Base-by-base conservation (phyloP, 2,113 vertebrate genomes). In the Galemys pyrenaicus region DNA sequence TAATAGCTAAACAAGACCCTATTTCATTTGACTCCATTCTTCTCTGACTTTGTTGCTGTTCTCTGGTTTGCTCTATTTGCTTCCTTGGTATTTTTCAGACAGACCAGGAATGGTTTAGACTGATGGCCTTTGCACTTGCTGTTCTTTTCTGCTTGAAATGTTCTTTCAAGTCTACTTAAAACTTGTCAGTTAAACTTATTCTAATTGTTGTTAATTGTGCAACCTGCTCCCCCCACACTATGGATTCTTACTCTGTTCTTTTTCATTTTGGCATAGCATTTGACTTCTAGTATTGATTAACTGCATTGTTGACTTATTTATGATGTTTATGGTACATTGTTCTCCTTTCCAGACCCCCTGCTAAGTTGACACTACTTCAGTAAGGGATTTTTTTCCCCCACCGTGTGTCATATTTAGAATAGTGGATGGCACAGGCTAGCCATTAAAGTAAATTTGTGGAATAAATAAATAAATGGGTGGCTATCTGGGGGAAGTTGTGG, bases 91-190 rank as follows among this genome's bases (percentile, higher is more conserved):
- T 46, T 81, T 83, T 56, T 67, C 46, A 49, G 41, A 78, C 58
- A 44, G 56, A 6, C n/a, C 22, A 67, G 54, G 28, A 30, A 15
- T 74, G 39, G 17, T 35, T 90, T 86, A 80, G 39, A 51, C 8
- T 35, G 22, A 60, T n/a, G 87, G 32, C 51, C 86, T 86, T 92
- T 68, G 19, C 35, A 44, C 46, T 75, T 78, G 54, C 20, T 56
- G 2, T 56, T 56, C 54, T 56, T 51, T 56, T 56, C 54, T 56
- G 54, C 54, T 56, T 92, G 30, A 64, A 78, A 64, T 78, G 74
- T 78, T 60, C 37, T 91, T 80, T 85, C n/a, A 92, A 9, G 54
- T 89, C 8, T 89, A 37, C 65, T 85, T 16, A 79, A 73, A 91
- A 39, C 5, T 73, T 74, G 51, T 60, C 9, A 56, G 10, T 67